phyloP scores from a whole-genome alignment of 2,113 vertebrate genomes.

The Callipepla californica region DNA sequence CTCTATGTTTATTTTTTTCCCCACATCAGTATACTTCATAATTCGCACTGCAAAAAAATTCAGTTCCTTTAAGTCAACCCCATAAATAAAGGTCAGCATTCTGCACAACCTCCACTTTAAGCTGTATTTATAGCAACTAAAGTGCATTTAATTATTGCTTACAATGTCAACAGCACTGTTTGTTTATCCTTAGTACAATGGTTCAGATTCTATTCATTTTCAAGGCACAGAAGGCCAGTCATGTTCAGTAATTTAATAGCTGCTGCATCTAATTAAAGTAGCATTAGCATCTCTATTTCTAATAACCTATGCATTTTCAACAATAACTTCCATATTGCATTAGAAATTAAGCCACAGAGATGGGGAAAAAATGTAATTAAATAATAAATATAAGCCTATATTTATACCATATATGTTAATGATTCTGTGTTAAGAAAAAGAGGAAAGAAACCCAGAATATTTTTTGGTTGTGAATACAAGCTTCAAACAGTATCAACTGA shows the following conservation, averaged over 20 bases:
- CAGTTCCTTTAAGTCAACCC: not conserved
- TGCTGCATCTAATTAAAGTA: not conserved
- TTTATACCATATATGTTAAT: no score
- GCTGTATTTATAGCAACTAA: not conserved
- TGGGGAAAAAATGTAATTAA: not conserved
- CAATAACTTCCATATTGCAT: not conserved
- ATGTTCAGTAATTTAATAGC: not conserved
- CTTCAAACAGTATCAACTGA: not conserved
- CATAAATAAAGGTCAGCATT: not conserved
- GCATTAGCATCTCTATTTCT: not conserved
- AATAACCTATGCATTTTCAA: not conserved
- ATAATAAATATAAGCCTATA: not conserved
- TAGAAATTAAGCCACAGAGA: not conserved
- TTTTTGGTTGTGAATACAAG: not conserved
- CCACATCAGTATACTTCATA: not conserved
- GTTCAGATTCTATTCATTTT: not conserved
- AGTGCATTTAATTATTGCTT: not conserved
- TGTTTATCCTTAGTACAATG: not conserved
- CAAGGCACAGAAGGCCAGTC: not conserved
- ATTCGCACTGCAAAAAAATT: not conserved
- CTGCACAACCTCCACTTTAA: not conserved
- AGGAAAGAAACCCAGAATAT: not conserved
- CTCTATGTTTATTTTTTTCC: not conserved
- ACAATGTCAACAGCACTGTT: not conserved
- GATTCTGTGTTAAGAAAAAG: not conserved